These are phyloP conservation scores for Clupea harengus DNA, from an alignment of 2,113 vertebrate genomes.

Conservation along the genomic window DNA sequence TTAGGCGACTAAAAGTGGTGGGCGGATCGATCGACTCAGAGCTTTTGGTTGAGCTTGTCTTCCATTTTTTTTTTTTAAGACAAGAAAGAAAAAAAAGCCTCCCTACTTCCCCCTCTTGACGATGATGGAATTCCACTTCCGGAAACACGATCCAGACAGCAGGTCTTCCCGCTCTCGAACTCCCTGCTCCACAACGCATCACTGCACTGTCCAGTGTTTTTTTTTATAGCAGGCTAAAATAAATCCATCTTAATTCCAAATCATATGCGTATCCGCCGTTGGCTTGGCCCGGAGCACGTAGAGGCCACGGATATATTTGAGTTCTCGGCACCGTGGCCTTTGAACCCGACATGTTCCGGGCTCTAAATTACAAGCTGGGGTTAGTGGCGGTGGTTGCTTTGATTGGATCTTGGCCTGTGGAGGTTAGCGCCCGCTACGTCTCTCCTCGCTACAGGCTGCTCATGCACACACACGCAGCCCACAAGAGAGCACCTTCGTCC, in stretches of 20 bases:
- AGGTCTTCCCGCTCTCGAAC: not conserved
- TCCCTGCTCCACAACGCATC: not conserved
- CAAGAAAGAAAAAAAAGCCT: no score
- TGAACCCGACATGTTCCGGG: not conserved
- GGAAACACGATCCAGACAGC: not conserved
- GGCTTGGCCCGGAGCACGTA: not conserved
- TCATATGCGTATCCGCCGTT: slow-evolving; percentile 18
- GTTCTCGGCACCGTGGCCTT: slow-evolving; percentile 21
- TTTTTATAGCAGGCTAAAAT: slow-evolving; percentile 2
- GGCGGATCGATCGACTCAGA: slow-evolving; percentile 60
- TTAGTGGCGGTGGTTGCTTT: slow-evolving; percentile 24
- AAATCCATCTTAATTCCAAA: slow-evolving; percentile 25
- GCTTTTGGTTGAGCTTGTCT: slow-evolving; percentile 55
- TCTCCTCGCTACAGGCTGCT: not conserved
- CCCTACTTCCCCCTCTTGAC: not conserved
- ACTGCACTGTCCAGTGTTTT: not conserved
- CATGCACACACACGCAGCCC: not conserved
- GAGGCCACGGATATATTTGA: slow-evolving; percentile 36
- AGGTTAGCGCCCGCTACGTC: not conserved
- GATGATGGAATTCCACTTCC: not conserved
- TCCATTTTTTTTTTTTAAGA: not conserved
- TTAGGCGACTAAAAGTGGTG: slow-evolving; percentile 66
- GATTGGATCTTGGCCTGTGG: slow-evolving; percentile 19
- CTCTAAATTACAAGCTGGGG: slow-evolving; percentile 37
- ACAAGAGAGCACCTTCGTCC: not conserved